phyloP scores from a whole-genome alignment of 2,113 vertebrate species.

The Azemiops feae region DNA sequence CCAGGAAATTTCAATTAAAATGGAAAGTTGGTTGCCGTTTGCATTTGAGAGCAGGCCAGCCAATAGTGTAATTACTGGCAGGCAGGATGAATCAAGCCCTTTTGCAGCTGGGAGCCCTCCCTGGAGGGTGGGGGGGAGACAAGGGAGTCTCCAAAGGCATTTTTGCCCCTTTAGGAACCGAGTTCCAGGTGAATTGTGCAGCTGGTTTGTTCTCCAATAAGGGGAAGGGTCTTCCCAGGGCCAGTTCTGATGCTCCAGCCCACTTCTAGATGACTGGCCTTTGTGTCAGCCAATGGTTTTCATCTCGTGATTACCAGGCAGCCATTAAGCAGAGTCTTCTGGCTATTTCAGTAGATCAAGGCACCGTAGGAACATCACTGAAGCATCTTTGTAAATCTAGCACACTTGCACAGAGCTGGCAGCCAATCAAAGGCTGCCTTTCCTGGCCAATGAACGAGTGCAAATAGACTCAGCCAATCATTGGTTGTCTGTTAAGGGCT shows the following conservation, averaged over 20 bases:
- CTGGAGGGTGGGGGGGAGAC: conserved; percentile 25
- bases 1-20: conserved; percentile 83
- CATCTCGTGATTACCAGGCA: not conserved
- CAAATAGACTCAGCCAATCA: not conserved
- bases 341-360: not conserved
- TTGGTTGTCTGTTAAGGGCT: not conserved
- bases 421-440: not conserved
- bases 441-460: not conserved
- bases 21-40: conserved; percentile 73
- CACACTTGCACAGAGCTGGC: not conserved
- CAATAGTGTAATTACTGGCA: conserved; percentile 69
- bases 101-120: conserved; percentile 51
- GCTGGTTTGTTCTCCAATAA: not conserved
- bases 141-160: conserved; percentile 29
- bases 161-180: not conserved
- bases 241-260: not conserved
- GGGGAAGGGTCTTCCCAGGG: no score
- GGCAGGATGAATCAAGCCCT: conserved; percentile 53
- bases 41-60: conserved; percentile 62
- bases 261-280: not conserved
- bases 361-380: not conserved
- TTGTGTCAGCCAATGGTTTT: not conserved
- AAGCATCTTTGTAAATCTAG: not conserved
- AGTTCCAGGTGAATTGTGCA: not conserved
- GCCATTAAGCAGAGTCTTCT: not conserved